These are phyloP conservation scores for Nephrotoma guestfalica DNA, from an alignment of 2,888 invertebrate genomes.

Conservation along the genomic window DNA sequence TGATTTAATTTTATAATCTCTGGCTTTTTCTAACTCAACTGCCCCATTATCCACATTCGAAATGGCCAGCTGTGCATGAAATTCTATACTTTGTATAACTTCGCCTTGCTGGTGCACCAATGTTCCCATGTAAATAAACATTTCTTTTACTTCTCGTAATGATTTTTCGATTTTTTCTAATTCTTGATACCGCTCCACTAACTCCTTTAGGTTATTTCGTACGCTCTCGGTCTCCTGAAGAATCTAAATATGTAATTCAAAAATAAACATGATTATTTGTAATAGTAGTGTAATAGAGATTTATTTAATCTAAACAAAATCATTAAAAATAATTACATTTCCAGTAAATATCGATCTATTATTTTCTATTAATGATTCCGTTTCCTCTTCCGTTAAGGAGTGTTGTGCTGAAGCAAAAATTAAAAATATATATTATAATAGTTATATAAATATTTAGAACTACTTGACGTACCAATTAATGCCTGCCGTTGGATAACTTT, in stretches of 20 bases:
- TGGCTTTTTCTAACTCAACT: constrained; percentile 20
- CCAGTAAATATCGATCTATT: constrained; percentile 31
- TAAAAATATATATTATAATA: neutral
- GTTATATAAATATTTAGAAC: neutral
- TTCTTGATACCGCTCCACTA: constrained; percentile 29
- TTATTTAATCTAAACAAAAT: neutral
- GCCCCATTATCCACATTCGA: constrained; percentile 27
- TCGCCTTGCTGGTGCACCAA: constrained; percentile 32
- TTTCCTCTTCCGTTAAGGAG: constrained; percentile 30
- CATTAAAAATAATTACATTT: constrained; percentile 25
- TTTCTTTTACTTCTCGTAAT: constrained; percentile 30
- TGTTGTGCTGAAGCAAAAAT: constrained; percentile 21
- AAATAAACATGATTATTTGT: neutral
- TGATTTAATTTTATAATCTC: constrained; percentile 16
- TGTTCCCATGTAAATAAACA: constrained; percentile 30
- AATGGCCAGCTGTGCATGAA: constrained; percentile 29
- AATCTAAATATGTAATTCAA: constrained; percentile 18
- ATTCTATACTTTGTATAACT: constrained; percentile 30
- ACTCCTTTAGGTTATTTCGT: constrained; percentile 25
- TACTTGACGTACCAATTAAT: constrained; percentile 24
- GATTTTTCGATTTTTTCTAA: constrained; percentile 30
- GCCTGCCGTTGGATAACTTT: constrained; percentile 30
- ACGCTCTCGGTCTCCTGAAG: constrained; percentile 31
- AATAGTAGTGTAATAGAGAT: neutral
- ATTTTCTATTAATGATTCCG: constrained; percentile 29